Evolutionary conservation across 2,797 vertebrate genomes (phyloP).

Genomic region (Sarcophilus harrisii): DNA sequence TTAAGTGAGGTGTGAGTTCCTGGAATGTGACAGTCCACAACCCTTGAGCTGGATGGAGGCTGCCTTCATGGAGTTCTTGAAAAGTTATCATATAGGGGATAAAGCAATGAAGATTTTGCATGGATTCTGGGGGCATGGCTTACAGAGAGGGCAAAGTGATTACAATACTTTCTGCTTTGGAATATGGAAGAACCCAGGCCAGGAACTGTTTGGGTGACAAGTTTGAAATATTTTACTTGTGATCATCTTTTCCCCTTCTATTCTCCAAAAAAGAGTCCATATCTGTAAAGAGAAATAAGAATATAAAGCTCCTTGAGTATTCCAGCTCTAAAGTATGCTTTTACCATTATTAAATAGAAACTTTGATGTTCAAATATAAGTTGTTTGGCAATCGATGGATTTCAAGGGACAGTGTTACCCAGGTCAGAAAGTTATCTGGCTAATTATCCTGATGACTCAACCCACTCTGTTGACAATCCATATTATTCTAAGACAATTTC

Average conservation of each 20-base stretch:
- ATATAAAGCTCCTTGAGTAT: background rate
- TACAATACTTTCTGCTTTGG: slow-evolving; percentile 9
- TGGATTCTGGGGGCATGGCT: slow-evolving; percentile 68
- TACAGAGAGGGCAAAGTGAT: slow-evolving; percentile 26
- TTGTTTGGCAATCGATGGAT: background rate
- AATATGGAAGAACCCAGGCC: background rate
- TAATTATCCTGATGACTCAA: background rate
- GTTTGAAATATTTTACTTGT: background rate
- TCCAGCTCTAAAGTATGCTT: slow-evolving; percentile 4
- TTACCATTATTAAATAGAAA: slow-evolving; percentile 32
- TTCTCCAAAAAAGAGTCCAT: background rate
- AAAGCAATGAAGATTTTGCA: slow-evolving; percentile 73
- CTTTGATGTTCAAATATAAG: background rate
- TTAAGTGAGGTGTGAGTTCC: slow-evolving; percentile 76
- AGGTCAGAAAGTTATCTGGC: background rate
- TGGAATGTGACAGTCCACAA: slow-evolving; percentile 80
- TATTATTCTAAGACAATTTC: background rate
- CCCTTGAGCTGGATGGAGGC: slow-evolving; percentile 79
- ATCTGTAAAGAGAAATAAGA: slow-evolving; percentile 57
- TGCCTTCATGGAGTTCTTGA: slow-evolving; percentile 80
- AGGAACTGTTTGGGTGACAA: slow-evolving; percentile 8
- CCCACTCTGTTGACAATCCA: background rate
- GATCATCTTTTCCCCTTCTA: background rate
- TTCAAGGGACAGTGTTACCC: background rate
- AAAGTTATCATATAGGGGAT: slow-evolving; percentile 77